Evolutionary conservation across 2,888 invertebrate species (phyloP), one percentile per base, ranked within the genome.

Genomic region (Drosophila robusta): DNA sequence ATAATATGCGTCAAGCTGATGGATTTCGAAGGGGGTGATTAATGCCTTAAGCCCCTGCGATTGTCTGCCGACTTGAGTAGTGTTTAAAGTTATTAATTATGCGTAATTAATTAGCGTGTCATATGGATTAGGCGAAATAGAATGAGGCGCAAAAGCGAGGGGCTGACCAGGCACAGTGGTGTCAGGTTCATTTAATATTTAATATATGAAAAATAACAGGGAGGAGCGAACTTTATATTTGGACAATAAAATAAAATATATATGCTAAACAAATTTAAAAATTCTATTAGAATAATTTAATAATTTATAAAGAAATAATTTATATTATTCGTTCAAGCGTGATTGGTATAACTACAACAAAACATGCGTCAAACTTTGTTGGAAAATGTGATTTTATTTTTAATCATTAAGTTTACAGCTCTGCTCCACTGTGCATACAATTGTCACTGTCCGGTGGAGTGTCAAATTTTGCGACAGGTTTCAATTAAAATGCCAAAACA

Each of bases 31-130:
- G 65, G 26, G 42, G 55, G 83, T 77, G 77, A 88, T 80, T 83
- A 68, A 74, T 86, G 70, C 60, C 54, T 22, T 41, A 63, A 63
- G 60, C 56, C 61, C 38, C 57, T 62, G 45, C 36, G 18, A 61
- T 75, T 67, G 63, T 63, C 75, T 57, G 41, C 1, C 16, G 44
- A 34, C 44, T 70, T 54, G 42, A 62, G 49, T 44, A 74, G 85
- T 78, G 78, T 36, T 74, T 78, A 66, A 80, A 68, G 76, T 66
- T 86, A 86, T 86, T 86, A 80, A 86, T 80, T 79, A 76, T 66
- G 77, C 41, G 51, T 54, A 76, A 80, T 80, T 86, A 86, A 79
- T 80, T 64, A 66, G 14, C 45, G 16, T 45, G 46, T 58, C 24
- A 49, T 39, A 6, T 54, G 51, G 47, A 67, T 47, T 55, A 55